Base-by-base conservation (phyloP, 1,140 invertebrate genomes). In the Drosophila navojoa region DNA sequence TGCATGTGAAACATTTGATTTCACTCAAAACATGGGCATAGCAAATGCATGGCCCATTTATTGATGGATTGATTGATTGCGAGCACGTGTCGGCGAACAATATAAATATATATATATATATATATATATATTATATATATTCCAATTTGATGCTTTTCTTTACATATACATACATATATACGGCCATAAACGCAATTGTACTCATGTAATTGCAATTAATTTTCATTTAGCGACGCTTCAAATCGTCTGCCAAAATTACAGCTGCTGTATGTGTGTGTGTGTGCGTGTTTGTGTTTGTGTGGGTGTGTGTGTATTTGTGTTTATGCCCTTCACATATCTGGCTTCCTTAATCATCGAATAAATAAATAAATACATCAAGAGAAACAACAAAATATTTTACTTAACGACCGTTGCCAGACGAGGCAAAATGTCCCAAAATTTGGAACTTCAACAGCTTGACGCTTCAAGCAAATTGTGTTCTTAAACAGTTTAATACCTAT, bases 201-300 rank as follows among this genome's bases (percentile, higher is more conserved):
- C 69, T 40, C 52, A 59, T 76, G 68, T 78, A 66, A 76, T 76
- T 78, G 61, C 76, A 78, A 78, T 78, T 78, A 76, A 78, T 78
- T 76, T 78, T 78, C 72, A 77, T 77, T 77, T 77, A 71, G 27
- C 44, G 35, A 35, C 50, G 16, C 42, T 32, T 22, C 38, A 47
- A 62, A 54, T 47, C 19, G 50, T 38, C 35, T 32, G 22, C 27
- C 63, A 69, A 77, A 69, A 27, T 29, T 47, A 40, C 19, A 45
- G 15, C 35, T 32, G 15, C 1, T 0, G 29, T 29, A 4, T 35
- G 4, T 11, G 29, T 6, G 11, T 52, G 1, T 45, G 5, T 45
- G 27, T 29, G 1, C 5, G 4, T 29, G 27, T 6, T 2, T 10
- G 10, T 10, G 9, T 10, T 19, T 5, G 11, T 52, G 2, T 45